Evolutionary conservation across 1,140 invertebrate genomes (phyloP).

Genomic region (Conus betulinus): DNA sequence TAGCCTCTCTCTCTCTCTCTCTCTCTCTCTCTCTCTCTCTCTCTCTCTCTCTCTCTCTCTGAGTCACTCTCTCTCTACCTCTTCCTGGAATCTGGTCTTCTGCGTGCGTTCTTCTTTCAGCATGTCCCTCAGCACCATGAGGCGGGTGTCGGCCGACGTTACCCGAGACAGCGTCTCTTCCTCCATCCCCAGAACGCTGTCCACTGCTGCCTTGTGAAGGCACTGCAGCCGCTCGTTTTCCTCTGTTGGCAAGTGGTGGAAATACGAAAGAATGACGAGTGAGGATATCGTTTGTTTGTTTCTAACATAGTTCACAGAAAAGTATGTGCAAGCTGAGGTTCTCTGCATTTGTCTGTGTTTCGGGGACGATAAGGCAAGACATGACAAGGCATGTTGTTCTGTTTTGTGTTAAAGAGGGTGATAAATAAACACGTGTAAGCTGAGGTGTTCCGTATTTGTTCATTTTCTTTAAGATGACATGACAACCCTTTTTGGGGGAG

Average conservation of each 20-base stretch:
- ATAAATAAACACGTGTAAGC: too few species aligned
- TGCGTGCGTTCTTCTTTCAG: slow-evolving; percentile 30
- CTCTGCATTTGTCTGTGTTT: too few species aligned
- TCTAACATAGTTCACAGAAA: too few species aligned
- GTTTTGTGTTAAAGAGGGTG: too few species aligned
- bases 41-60: not conserved
- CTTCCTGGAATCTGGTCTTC: slow-evolving; percentile 15
- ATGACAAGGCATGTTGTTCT: too few species aligned
- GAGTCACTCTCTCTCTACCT: not conserved
- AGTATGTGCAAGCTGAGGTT: too few species aligned
- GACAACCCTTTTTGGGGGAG: too few species aligned
- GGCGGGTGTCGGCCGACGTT: not conserved
- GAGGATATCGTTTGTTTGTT: too few species aligned
- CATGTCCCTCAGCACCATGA: slow-evolving; percentile 24
- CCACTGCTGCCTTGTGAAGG: not conserved
- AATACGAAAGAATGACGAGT: too few species aligned
- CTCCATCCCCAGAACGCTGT: not conserved
- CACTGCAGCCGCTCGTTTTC: slow-evolving; percentile 26
- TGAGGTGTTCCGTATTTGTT: too few species aligned
- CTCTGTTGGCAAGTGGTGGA: not conserved
- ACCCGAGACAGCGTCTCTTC: not conserved
- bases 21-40: not conserved
- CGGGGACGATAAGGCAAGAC: too few species aligned
- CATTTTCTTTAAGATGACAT: too few species aligned
- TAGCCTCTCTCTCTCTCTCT: not conserved